Percentiles rank a stretch among this genome's conserved stretches.
phyloP scores from a whole-genome alignment of 2,797 vertebrate genomes.

The Fringilla coelebs region DNA sequence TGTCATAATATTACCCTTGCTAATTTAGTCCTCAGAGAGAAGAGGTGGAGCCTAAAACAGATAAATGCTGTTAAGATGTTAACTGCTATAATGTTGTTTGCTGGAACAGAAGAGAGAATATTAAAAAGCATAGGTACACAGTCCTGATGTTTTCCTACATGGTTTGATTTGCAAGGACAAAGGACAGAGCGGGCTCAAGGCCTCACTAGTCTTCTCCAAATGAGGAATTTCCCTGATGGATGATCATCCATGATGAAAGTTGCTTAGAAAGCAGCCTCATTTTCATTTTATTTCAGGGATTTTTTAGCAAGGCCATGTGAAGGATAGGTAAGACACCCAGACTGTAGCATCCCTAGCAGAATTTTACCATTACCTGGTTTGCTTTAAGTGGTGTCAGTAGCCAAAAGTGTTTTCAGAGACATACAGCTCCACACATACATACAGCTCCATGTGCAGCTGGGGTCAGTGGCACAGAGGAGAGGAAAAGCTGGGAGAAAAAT shows the following conservation, averaged over 20 bases:
- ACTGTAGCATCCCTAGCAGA: background rate
- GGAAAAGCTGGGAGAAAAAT: background rate
- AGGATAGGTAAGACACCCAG: background rate
- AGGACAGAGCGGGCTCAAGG: background rate
- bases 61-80: background rate
- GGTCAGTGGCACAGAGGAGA: background rate
- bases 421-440: background rate
- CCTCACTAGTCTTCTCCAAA: background rate
- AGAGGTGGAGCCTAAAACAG: background rate
- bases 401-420: background rate
- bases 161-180: background rate
- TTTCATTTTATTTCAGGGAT: background rate
- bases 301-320: background rate
- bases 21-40: background rate
- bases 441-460: background rate
- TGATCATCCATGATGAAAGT: background rate
- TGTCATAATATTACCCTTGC: background rate
- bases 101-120: background rate
- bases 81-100: background rate
- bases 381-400: background rate
- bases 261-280: background rate
- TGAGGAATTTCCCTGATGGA: background rate
- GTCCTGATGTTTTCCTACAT: background rate
- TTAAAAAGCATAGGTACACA: background rate
- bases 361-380: background rate